phyloP scores from a whole-genome alignment of 1,140 invertebrate species.

The Drosophila willistoni region DNA sequence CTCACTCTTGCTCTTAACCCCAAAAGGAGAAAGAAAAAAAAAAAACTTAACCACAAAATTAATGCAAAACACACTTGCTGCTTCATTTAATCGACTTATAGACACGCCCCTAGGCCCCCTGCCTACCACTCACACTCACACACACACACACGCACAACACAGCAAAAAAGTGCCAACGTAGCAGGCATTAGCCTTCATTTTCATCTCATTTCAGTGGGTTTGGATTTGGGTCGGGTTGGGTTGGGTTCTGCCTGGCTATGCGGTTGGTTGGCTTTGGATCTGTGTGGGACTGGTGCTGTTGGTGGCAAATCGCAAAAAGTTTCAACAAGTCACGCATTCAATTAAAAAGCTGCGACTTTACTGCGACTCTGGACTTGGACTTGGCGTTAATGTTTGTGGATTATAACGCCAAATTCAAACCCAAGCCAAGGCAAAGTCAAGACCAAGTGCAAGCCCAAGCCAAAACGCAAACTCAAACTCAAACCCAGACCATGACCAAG shows the following conservation, averaged over 20 bases:
- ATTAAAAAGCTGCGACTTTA: conserved; percentile 57
- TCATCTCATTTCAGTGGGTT: conserved; percentile 1
- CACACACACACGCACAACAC: conserved; percentile 8
- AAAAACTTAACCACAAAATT: conserved; percentile 17
- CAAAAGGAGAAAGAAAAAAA: background rate
- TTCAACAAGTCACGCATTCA: conserved; percentile 78
- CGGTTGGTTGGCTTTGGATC: background rate
- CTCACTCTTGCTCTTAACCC: background rate
- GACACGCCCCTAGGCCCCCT: background rate
- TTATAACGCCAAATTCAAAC: conserved; percentile 45
- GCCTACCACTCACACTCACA: background rate
- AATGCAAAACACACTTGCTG: conserved; percentile 43
- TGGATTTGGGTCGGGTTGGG: background rate
- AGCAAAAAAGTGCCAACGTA: conserved; percentile 47
- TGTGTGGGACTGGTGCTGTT: background rate
- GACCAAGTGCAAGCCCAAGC: background rate
- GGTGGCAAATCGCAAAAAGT: conserved; percentile 71
- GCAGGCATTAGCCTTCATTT: conserved; percentile 16
- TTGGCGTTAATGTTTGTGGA: conserved; percentile 60
- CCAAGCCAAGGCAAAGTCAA: background rate
- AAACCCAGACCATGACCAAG: background rate
- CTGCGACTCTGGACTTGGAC: conserved; percentile 17
- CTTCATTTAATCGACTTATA: conserved; percentile 64
- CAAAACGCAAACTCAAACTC: conserved; percentile 1
- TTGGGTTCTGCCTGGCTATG: background rate